Conservation (phyloP, 2,113 vertebrate genomes). For the Nanorana parkeri region DNA sequence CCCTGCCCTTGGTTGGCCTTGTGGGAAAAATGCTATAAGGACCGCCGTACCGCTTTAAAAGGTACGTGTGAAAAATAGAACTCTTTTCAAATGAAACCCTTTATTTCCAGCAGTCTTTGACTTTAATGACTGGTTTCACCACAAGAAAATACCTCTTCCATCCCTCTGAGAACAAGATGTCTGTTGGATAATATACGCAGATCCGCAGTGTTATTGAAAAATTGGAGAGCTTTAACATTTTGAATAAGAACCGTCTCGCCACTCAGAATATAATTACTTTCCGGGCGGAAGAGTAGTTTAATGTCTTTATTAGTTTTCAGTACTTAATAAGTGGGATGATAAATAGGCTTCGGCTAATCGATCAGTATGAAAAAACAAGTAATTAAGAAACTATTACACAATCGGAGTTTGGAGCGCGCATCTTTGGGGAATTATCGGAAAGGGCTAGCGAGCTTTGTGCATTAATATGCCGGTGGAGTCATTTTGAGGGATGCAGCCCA, state of each 20-base stretch:
- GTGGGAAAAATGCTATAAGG: no score
- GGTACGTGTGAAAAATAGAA: neutral
- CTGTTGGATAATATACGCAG: constrained; percentile 8
- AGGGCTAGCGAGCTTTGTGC: neutral
- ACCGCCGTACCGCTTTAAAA: neutral
- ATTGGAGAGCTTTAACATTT: constrained; percentile 52
- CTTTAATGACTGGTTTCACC: constrained; percentile 16
- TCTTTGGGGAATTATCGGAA: constrained; percentile 33
- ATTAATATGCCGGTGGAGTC: constrained; percentile 39
- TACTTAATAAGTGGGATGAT: constrained; percentile 55
- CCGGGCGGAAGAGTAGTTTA: constrained; percentile 54
- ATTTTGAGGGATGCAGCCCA: neutral
- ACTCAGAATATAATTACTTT: constrained; percentile 55
- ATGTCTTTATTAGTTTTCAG: constrained; percentile 56
- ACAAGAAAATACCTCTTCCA: neutral
- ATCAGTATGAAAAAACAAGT: constrained; percentile 58
- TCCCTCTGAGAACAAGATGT: constrained; percentile 22
- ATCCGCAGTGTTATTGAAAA: constrained; percentile 27
- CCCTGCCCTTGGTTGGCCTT: no score
- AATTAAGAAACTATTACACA: constrained; percentile 56
- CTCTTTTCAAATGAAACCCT: neutral
- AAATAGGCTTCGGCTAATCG: constrained; percentile 48
- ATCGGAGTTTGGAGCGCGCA: constrained; percentile 10
- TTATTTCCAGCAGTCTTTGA: neutral
- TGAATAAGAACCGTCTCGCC: constrained; percentile 37